Evolutionary conservation across 2,113 vertebrate species (phyloP), one percentile per base, ranked within the genome.

Genomic region (Esox niger): DNA sequence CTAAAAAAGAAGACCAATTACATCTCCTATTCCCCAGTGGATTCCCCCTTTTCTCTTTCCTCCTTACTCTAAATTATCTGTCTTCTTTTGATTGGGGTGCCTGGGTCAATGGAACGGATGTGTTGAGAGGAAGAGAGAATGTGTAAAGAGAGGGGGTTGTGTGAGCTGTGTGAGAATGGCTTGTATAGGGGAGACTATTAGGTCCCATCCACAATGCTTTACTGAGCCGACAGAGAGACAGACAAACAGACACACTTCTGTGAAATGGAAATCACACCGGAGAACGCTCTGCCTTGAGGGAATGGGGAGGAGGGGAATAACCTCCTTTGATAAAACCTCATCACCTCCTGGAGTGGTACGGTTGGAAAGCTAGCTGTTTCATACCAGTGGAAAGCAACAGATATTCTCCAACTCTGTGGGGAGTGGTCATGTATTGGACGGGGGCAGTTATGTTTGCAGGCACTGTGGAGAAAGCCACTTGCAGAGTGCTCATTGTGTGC

Each of bases 81-180:
- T 87, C 84, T 87, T 85, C 79, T 75, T 85, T 87, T 90, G 83
- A 89, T 87, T 87, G 79, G 70, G 81, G 80, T 84, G 81, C 47
- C 38, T 68, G 65, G 79, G 83, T 88, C 84, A 84, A 59, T 27
- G 57, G 29, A 57, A 10, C 27, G 26, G 26, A 57, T 57, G 26
- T 57, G 55, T 26, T 11, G 55, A 21, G 26, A 49, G 67, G 49
- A 21, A 79, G 79, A 79, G 85, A 81, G 29, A 29, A 32, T 33
- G 43, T 62, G 35, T 55, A 27, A 8, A 26, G 38, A 49, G 29
- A 43, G 63, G 43, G n/a, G 32, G 29, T 17, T 10, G 38, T n/a
- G n/a, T n/a, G 13, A 15, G 15, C 38, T 17, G 38, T 43, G 13
- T 13, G 35, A 46, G 35, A n/a, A n/a, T n/a, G 35, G 4, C 9